Conservation (phyloP, 2,888 invertebrate species). For the Dryadula phaetusa region DNA sequence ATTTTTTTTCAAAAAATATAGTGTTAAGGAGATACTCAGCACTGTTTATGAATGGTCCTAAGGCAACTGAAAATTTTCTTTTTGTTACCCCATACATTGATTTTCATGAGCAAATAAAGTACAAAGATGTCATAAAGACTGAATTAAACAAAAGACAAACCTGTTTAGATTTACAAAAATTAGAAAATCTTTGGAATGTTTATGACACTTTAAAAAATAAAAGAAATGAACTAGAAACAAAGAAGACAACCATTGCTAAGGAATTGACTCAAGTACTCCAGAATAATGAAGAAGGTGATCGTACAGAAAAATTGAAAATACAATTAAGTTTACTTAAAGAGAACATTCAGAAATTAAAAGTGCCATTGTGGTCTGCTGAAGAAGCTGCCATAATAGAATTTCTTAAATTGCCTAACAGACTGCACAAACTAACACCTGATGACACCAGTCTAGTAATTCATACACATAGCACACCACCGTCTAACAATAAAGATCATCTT, state of each 20-base stretch:
- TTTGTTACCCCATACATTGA: slow-evolving; percentile 88
- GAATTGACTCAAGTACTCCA: slow-evolving; percentile 76
- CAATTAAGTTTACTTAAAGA: slow-evolving; percentile 83
- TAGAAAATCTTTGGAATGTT: slow-evolving; percentile 85
- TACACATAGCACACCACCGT: slow-evolving; percentile 57
- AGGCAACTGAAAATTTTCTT: slow-evolving; percentile 87
- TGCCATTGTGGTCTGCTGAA: slow-evolving; percentile 88
- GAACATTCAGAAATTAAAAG: slow-evolving; percentile 86
- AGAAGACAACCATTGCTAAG: slow-evolving; percentile 75
- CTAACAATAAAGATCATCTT: slow-evolving; percentile 77
- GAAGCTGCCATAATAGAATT: slow-evolving; percentile 86
- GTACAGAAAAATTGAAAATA: slow-evolving; percentile 81
- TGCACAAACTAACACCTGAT: slow-evolving; percentile 87
- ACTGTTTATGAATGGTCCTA: slow-evolving; percentile 87
- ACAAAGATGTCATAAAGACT: slow-evolving; percentile 76
- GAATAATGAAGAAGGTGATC: slow-evolving; percentile 61
- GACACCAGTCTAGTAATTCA: slow-evolving; percentile 61
- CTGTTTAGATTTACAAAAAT: slow-evolving; percentile 79
- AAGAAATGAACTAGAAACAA: slow-evolving; percentile 79
- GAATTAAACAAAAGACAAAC: slow-evolving; percentile 84
- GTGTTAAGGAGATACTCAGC: slow-evolving; percentile 78
- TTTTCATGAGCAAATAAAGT: slow-evolving; percentile 81
- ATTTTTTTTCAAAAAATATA: slow-evolving; percentile 45
- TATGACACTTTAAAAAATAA: slow-evolving; percentile 83
- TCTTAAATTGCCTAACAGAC: slow-evolving; percentile 87